Conservation (phyloP, 1,140 invertebrate genomes). For the Lutraria rhynchaena region DNA sequence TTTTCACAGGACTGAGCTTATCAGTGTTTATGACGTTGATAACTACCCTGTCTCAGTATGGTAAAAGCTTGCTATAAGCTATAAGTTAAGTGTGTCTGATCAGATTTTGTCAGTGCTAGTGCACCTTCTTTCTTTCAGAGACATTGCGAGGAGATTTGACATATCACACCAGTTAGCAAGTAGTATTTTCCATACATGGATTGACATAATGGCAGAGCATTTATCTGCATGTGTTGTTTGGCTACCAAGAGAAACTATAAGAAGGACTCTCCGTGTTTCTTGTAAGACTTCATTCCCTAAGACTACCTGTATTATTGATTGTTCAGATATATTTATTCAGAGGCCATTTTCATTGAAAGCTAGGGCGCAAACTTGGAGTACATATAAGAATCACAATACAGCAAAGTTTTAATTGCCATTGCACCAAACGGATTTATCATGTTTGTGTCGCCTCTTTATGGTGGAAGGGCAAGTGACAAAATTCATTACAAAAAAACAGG, state of each 20-base stretch:
- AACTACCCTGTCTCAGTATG: neutral
- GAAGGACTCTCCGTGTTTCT: constrained; percentile 7
- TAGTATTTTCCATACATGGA: constrained; percentile 8
- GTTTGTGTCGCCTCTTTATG: constrained; percentile 71
- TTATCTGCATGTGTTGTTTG: constrained; percentile 27
- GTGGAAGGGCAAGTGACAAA: constrained; percentile 70
- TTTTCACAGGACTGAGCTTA: neutral
- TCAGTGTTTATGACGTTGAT: constrained; percentile 2
- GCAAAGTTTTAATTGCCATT: constrained; percentile 74
- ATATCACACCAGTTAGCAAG: neutral
- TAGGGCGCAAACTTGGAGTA: constrained; percentile 42
- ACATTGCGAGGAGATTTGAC: neutral
- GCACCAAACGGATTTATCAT: constrained; percentile 73
- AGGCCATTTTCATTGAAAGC: constrained; percentile 54
- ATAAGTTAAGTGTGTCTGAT: too few relatives aligned
- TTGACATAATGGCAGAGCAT: neutral
- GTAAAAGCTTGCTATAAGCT: constrained; percentile 3
- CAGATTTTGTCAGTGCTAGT: neutral
- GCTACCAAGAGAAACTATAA: constrained; percentile 48
- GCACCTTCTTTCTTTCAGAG: neutral
- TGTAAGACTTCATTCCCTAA: constrained; percentile 43
- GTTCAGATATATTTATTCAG: constrained; percentile 59
- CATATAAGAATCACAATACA: constrained; percentile 64
- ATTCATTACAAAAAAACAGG: constrained; percentile 66
- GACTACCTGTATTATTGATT: constrained; percentile 63